phyloP scores from a whole-genome alignment of 2,888 invertebrate species.

The Polyommatus iphigenia region DNA sequence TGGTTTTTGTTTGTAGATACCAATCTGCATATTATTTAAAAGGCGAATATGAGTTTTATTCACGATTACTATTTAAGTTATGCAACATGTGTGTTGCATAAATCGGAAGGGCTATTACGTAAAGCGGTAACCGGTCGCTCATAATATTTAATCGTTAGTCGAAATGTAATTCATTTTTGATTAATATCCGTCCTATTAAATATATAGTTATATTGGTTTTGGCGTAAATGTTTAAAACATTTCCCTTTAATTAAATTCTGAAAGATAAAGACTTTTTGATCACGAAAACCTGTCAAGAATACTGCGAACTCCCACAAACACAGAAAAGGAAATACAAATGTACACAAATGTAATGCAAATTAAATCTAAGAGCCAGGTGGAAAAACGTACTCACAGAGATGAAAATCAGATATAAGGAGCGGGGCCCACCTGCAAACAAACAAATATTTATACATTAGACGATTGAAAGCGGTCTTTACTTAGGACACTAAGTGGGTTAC shows the following conservation, averaged over 20 bases:
- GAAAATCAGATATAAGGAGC: constrained; percentile 45
- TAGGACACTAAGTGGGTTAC: constrained; percentile 46
- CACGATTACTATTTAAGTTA: neutral
- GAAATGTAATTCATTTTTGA: neutral
- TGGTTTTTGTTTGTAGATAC: too few relatives aligned
- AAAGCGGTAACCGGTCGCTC: constrained; percentile 5
- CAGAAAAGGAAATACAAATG: constrained; percentile 29
- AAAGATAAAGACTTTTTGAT: neutral
- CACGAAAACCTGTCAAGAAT: neutral
- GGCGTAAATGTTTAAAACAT: neutral
- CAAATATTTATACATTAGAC: constrained; percentile 48
- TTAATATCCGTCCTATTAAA: neutral
- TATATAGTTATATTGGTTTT: neutral
- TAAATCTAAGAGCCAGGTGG: constrained; percentile 35
- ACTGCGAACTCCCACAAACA: constrained; percentile 17
- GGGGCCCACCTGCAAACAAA: constrained; percentile 48
- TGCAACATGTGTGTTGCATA: constrained; percentile 15
- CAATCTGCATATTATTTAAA: too few relatives aligned
- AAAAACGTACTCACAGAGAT: constrained; percentile 45
- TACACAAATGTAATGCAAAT: constrained; percentile 39
- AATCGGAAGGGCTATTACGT: constrained; percentile 10
- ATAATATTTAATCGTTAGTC: constrained; percentile 3
- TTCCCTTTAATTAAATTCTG: neutral
- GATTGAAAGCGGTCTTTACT: constrained; percentile 44
- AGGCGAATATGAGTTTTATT: neutral